Percentiles rank a stretch among this genome's conserved stretches.
These are phyloP conservation scores for Antheraea pernyi DNA, from an alignment of 1,140 invertebrate genomes.

Conservation along the genomic window DNA sequence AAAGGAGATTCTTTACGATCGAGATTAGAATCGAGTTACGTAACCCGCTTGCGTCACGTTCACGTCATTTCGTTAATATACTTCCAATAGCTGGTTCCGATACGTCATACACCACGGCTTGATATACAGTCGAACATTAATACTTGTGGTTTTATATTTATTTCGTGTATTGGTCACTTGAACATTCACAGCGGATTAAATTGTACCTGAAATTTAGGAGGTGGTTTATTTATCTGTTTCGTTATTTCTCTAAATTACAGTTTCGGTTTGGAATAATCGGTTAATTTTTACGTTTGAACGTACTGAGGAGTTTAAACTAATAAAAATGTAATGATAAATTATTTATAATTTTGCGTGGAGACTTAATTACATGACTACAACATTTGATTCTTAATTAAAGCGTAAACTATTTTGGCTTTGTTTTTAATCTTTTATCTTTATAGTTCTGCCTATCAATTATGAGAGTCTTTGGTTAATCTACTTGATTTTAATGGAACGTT, in stretches of 20 bases:
- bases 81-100: conserved; percentile 17
- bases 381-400: too few relatives aligned
- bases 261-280: background rate
- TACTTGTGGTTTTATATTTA: background rate
- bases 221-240: background rate
- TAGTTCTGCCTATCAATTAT: too few relatives aligned
- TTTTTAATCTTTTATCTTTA: too few relatives aligned
- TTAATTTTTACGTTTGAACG: background rate
- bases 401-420: too few relatives aligned
- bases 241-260: background rate
- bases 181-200: background rate
- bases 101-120: conserved; percentile 17
- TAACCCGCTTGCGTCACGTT: conserved; percentile 11
- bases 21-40: conserved; percentile 13
- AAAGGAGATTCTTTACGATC: conserved; percentile 12
- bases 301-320: too few relatives aligned
- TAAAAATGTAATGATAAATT: too few relatives aligned
- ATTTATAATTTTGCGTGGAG: too few relatives aligned
- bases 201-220: background rate
- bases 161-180: background rate
- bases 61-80: conserved; percentile 21
- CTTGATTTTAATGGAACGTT: too few relatives aligned
- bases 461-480: too few relatives aligned
- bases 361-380: too few relatives aligned
- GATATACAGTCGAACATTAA: conserved; percentile 5